Evolutionary conservation across 1,140 invertebrate genomes (phyloP), one percentile per base, ranked within the genome.

Genomic region (Eupristina koningsbergeri): DNA sequence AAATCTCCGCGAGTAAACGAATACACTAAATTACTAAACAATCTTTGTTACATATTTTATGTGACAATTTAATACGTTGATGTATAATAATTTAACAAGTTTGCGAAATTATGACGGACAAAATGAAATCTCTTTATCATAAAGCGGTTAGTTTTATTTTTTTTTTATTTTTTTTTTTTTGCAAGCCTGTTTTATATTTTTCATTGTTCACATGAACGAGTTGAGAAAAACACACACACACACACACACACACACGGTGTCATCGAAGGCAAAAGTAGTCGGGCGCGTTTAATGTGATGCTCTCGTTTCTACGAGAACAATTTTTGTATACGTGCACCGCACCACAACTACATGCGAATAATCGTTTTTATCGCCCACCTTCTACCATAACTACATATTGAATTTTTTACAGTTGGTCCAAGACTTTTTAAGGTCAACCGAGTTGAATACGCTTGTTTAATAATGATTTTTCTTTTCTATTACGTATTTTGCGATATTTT

Each of bases 251-350:
- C 19, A 36, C 41, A 34, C 45, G 74, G 31, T n/a, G 39, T 29
- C 31, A 75, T 64, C 69, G 79, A 85, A 81, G 80, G 79, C 81
- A 85, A 81, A 81, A 81, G 73, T 85, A 22, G 64, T 71, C 74
- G 78, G 31, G 0, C 64, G 74, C 75, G 76, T 63, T 73, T 26
- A 81, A 69, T 73, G 34, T 47, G 69, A 81, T 81, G 83, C 77
- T 80, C 78, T 73, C n/a, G 45, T 76, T 84, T 80, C 71, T 58
- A 80, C 47, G n/a, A n/a, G n/a, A 80, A 63, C 53, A 67, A 64
- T 34, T 41, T 61, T n/a, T 41, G 53, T 26, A 45, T 78, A 22
- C 71, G 17, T 41, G 53, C 31, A 83, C 47, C 47, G 64, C 75
- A 17, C 2, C 22, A 36, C 29, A 78, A 58, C 47, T 78, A 17